Conservation (phyloP, 2,797 vertebrate genomes). For the Ateles fusciceps region DNA sequence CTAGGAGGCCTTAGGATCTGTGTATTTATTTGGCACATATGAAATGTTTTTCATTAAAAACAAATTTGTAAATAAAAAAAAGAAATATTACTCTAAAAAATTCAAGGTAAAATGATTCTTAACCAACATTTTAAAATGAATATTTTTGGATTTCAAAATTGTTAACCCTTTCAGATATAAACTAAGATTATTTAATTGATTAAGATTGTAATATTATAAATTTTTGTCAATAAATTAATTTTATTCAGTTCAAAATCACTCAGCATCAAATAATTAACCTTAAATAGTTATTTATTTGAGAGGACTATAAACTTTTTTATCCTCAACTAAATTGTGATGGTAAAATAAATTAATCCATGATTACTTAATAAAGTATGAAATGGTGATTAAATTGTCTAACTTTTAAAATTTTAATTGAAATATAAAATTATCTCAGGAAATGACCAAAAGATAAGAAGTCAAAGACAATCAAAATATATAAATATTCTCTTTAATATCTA, state of each 20-base stretch:
- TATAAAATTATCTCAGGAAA: neutral
- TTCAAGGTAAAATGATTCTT: neutral
- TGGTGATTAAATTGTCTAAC: neutral
- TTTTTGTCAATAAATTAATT: neutral
- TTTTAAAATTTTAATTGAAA: neutral
- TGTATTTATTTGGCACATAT: neutral
- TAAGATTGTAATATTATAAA: neutral
- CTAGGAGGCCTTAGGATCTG: neutral
- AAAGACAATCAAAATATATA: neutral
- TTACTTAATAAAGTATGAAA: neutral
- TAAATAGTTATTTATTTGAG: neutral
- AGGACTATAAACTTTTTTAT: neutral
- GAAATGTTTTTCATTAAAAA: neutral
- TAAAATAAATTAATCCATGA: neutral
- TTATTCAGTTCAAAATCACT: neutral
- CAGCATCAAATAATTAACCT: neutral
- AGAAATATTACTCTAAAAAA: constrained; percentile 19
- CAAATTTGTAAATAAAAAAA: neutral
- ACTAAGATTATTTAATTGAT: neutral
- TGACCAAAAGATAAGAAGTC: neutral
- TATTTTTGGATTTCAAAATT: neutral
- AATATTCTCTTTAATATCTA: neutral
- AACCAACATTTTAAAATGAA: neutral
- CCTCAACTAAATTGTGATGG: neutral
- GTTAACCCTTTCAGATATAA: neutral